Conservation (phyloP, 2,888 invertebrate species). For the Epirrhoe tristata region DNA sequence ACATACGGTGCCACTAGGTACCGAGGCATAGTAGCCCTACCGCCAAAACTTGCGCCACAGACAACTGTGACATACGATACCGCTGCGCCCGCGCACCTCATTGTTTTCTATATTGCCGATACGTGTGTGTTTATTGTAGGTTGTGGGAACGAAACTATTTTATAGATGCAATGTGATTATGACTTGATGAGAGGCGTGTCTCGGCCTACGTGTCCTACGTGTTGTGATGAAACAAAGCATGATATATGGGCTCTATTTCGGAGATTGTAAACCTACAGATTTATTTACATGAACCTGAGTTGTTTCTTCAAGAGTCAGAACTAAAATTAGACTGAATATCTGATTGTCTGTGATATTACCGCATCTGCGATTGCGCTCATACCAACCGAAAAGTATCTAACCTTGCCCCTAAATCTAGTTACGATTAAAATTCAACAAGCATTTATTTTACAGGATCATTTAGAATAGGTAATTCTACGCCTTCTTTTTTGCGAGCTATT, state of each 20-base stretch:
- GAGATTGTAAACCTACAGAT: background rate
- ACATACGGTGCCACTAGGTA: background rate
- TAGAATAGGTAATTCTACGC: too few species aligned
- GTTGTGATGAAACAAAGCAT: constrained; percentile 30
- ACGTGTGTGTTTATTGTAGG: constrained; percentile 42
- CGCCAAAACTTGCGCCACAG: constrained; percentile 26
- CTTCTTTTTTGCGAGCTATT: too few species aligned
- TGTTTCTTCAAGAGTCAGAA: background rate
- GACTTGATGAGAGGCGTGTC: constrained; percentile 32
- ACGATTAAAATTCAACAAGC: too few species aligned
- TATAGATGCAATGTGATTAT: constrained; percentile 41
- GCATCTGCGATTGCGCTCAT: too few species aligned
- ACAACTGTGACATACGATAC: constrained; percentile 28
- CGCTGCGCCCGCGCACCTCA: constrained; percentile 42
- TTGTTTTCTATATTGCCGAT: constrained; percentile 45
- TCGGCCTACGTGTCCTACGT: constrained; percentile 28
- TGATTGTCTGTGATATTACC: too few species aligned
- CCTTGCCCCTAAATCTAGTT: too few species aligned
- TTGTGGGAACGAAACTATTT: constrained; percentile 42
- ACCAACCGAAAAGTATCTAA: too few species aligned
- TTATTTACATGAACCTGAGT: background rate
- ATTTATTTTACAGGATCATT: too few species aligned
- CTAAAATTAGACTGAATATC: background rate
- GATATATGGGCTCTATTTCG: constrained; percentile 15
- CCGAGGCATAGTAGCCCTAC: constrained; percentile 11